Percentiles rank a stretch among this genome's conserved stretches.
These are phyloP conservation scores for Antheraea assamensis DNA, from an alignment of 2,888 invertebrate genomes.

Conservation along the genomic window DNA sequence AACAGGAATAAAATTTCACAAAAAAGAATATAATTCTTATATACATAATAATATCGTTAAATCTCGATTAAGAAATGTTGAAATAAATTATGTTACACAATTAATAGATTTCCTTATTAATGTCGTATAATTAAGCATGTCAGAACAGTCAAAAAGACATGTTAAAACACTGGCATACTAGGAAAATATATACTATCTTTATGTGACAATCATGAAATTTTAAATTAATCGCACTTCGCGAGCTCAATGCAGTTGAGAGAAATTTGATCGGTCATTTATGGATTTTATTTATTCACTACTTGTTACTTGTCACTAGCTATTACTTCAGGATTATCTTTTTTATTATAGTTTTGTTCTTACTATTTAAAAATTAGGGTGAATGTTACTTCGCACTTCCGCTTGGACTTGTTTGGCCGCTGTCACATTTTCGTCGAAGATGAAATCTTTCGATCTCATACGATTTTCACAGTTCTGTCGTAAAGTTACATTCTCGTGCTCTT, in stretches of 20 bases:
- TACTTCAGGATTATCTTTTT: too few species aligned
- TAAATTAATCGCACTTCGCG: neutral
- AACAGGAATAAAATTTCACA: neutral
- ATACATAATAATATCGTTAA: slow-evolving; percentile 3
- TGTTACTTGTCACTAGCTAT: too few species aligned
- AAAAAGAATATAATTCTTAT: neutral
- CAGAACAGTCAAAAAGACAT: neutral
- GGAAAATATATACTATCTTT: neutral
- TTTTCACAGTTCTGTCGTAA: too few species aligned
- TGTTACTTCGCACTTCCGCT: too few species aligned
- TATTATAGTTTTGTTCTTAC: too few species aligned
- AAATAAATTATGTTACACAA: neutral
- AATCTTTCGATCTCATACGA: too few species aligned
- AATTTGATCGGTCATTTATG: neutral
- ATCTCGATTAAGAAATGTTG: slow-evolving; percentile 2
- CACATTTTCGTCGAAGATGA: too few species aligned
- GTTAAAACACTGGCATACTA: neutral
- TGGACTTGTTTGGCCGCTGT: too few species aligned
- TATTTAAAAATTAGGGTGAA: too few species aligned
- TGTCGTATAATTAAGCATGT: neutral
- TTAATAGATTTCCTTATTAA: slow-evolving; percentile 4
- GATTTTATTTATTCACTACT: neutral
- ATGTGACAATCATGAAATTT: neutral
- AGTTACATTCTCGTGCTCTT: too few species aligned
- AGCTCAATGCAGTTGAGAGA: neutral